Conservation (phyloP, 1,140 invertebrate species). For the Leptopilina boulardi region DNA sequence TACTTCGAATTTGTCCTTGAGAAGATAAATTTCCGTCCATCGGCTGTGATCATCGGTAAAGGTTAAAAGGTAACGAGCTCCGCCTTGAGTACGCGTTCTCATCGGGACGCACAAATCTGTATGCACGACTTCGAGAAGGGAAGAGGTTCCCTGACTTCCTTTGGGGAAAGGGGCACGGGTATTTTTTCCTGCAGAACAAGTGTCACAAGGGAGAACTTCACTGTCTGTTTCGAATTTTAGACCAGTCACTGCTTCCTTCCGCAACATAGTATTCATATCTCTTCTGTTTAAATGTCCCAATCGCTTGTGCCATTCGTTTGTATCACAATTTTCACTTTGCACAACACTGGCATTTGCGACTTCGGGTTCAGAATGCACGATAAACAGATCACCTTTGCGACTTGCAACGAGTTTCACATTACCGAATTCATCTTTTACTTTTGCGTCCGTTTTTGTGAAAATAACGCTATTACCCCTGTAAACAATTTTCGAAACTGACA, state of each 20-base stretch:
- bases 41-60: not conserved
- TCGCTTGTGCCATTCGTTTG: conserved; percentile 34
- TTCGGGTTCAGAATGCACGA: not conserved
- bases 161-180: conserved; percentile 52
- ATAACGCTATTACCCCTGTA: not conserved
- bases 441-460: not conserved
- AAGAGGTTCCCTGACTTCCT: conserved; percentile 22
- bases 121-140: conserved; percentile 43
- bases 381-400: not conserved
- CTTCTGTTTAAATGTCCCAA: conserved; percentile 39
- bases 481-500: not conserved
- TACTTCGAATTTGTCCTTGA: conserved; percentile 49
- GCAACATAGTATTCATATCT: not conserved
- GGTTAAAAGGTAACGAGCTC: not conserved
- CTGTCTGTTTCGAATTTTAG: conserved; percentile 45
- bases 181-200: conserved; percentile 59
- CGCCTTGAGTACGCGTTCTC: conserved; percentile 41
- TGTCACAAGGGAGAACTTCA: conserved; percentile 44
- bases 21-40: not conserved
- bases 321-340: not conserved
- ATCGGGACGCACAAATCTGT: conserved; percentile 59
- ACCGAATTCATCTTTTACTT: not conserved
- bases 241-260: not conserved
- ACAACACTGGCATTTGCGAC: not conserved
- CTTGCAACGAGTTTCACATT: not conserved